Percentiles rank a stretch among this genome's conserved stretches.
Evolutionary conservation across 2,113 vertebrate species (phyloP).

Genomic region (Nerophis ophidion): DNA sequence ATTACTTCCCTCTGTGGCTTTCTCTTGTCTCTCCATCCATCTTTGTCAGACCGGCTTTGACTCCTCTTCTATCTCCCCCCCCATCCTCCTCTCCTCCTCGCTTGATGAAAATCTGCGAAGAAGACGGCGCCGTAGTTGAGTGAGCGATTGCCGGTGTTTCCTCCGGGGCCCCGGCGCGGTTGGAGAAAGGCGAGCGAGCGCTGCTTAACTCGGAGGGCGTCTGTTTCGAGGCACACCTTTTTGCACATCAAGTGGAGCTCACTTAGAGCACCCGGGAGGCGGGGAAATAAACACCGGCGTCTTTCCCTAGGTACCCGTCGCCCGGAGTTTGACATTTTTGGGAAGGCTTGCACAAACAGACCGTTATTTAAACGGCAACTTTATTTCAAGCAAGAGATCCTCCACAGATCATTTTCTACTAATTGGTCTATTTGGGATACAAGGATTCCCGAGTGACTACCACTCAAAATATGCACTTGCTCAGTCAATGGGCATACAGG

Average conservation of each 20-base stretch:
- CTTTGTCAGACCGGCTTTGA: slow-evolving; percentile 61
- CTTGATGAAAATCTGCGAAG: slow-evolving; percentile 56
- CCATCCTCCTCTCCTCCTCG: slow-evolving; percentile 29
- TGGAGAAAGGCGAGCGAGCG: slow-evolving; percentile 32
- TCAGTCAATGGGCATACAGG: too few species aligned
- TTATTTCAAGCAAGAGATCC: too few species aligned
- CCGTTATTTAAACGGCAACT: slow-evolving; percentile 22
- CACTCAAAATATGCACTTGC: too few species aligned
- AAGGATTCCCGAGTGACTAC: too few species aligned
- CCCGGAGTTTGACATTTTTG: slow-evolving; percentile 23
- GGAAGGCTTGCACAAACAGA: slow-evolving; percentile 35
- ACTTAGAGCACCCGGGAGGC: slow-evolving; percentile 16
- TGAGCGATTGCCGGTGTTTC: slow-evolving; percentile 50
- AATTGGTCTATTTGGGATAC: too few species aligned
- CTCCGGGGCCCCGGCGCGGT: slow-evolving; percentile 45
- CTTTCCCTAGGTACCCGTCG: slow-evolving; percentile 31
- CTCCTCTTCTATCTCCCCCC: slow-evolving; percentile 48
- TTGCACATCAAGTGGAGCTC: slow-evolving; percentile 38
- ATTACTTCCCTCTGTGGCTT: slow-evolving; percentile 55
- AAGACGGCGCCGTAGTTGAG: slow-evolving; percentile 39
- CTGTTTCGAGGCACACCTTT: slow-evolving; percentile 55
- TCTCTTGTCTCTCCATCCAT: slow-evolving; percentile 59
- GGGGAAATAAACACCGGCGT: slow-evolving; percentile 32
- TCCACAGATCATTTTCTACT: too few species aligned
- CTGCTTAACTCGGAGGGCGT: slow-evolving; percentile 45